phyloP scores from a whole-genome alignment of 2,113 vertebrate species.

The Bungarus multicinctus region DNA sequence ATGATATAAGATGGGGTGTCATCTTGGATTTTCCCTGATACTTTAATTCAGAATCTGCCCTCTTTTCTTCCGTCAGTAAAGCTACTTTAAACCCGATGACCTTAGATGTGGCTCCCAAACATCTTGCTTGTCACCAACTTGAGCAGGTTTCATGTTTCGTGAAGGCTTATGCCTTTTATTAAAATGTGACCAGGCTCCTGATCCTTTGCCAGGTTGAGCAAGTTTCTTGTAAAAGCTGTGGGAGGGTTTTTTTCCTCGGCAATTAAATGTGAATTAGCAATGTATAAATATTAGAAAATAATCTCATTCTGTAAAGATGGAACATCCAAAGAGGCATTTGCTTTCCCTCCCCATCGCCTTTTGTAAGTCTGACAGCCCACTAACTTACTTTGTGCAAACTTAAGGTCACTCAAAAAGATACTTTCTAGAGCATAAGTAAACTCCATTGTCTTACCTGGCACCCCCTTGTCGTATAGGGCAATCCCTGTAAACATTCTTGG shows the following conservation, averaged over 20 bases:
- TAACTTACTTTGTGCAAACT: neutral
- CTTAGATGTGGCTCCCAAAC: neutral
- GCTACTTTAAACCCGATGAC: neutral
- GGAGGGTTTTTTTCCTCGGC: neutral
- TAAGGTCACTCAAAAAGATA: neutral
- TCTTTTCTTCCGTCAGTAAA: neutral
- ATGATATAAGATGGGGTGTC: neutral
- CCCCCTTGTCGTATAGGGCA: neutral
- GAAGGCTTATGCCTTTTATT: neutral
- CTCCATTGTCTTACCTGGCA: neutral
- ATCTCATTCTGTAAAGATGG: neutral
- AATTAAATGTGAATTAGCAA: neutral
- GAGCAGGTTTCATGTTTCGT: neutral
- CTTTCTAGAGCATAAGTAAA: neutral
- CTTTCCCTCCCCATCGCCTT: neutral
- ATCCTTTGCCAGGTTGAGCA: neutral
- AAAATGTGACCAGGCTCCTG: neutral
- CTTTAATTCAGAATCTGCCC: neutral
- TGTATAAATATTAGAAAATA: neutral
- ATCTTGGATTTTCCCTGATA: neutral
- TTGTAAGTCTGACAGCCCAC: neutral
- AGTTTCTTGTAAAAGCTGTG: neutral
- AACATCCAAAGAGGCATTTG: neutral
- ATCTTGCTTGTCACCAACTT: neutral
- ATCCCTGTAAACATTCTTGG: neutral